Evolutionary conservation across 2,113 vertebrate species (phyloP).

Genomic region (Spea multiplicata): DNA sequence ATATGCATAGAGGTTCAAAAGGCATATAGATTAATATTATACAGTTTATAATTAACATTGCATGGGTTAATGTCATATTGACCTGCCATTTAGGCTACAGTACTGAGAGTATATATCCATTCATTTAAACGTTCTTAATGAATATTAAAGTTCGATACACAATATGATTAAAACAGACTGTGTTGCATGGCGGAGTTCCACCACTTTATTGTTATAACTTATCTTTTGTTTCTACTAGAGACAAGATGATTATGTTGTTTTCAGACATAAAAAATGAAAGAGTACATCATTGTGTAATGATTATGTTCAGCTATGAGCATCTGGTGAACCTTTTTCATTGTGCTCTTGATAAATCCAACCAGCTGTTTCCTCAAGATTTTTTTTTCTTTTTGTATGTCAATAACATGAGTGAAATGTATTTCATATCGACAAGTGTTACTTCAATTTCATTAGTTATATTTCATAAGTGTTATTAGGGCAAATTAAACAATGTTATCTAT

Average conservation of each 20-base stretch:
- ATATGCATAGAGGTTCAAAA: too few species aligned
- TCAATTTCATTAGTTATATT: too few species aligned
- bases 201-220: conserved; percentile 20
- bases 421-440: too few species aligned
- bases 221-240: conserved; percentile 22
- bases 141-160: neutral
- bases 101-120: too few species aligned
- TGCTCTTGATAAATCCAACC: conserved; percentile 28
- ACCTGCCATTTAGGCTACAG: too few species aligned
- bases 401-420: conserved; percentile 9
- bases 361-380: conserved; percentile 35
- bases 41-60: too few species aligned
- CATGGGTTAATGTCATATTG: too few species aligned
- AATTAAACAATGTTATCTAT: too few species aligned
- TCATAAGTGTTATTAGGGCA: too few species aligned
- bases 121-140: neutral
- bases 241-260: conserved; percentile 17
- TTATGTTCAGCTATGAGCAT: conserved; percentile 34
- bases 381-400: conserved; percentile 36
- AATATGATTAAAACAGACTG: neutral
- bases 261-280: conserved; percentile 24
- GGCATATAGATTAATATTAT: too few species aligned
- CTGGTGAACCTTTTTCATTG: conserved; percentile 25
- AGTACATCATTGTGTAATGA: conserved; percentile 13
- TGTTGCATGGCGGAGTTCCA: neutral